Conservation (phyloP, 1,140 invertebrate species). For the Drosophila truncata region DNA sequence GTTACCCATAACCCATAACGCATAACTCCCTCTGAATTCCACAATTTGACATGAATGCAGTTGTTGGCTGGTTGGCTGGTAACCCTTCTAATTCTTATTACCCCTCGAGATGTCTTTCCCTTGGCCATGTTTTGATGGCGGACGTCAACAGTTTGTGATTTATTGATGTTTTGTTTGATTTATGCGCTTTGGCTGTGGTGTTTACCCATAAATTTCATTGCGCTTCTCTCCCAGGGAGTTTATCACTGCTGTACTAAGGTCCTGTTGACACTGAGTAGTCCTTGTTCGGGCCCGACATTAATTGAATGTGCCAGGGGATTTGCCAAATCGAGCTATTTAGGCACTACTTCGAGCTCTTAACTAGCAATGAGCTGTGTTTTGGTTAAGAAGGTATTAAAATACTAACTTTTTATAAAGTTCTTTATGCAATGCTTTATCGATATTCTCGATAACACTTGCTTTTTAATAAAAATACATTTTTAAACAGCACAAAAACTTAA, state of each 20-base stretch:
- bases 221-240: background rate
- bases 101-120: background rate
- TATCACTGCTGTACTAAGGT: constrained; percentile 10
- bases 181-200: constrained; percentile 30
- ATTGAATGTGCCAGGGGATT: constrained; percentile 31
- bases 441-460: too few species aligned
- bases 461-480: too few species aligned
- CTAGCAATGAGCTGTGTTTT: background rate
- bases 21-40: constrained; percentile 12
- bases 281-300: constrained; percentile 4
- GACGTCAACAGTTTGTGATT: constrained; percentile 63
- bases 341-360: background rate
- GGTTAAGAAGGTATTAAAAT: too few species aligned
- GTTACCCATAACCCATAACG: background rate
- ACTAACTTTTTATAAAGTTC: too few species aligned
- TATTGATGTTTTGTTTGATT: constrained; percentile 65
- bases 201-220: constrained; percentile 45
- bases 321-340: background rate
- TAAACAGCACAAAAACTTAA: background rate
- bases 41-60: constrained; percentile 33
- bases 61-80: constrained; percentile 4
- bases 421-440: too few species aligned
- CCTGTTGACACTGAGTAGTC: constrained; percentile 5
- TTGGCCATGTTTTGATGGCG: constrained; percentile 50
- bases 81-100: background rate